Percentiles rank a stretch among this genome's conserved stretches.
phyloP scores from a whole-genome alignment of 2,113 vertebrate genomes.

The Apteryx mantelli region DNA sequence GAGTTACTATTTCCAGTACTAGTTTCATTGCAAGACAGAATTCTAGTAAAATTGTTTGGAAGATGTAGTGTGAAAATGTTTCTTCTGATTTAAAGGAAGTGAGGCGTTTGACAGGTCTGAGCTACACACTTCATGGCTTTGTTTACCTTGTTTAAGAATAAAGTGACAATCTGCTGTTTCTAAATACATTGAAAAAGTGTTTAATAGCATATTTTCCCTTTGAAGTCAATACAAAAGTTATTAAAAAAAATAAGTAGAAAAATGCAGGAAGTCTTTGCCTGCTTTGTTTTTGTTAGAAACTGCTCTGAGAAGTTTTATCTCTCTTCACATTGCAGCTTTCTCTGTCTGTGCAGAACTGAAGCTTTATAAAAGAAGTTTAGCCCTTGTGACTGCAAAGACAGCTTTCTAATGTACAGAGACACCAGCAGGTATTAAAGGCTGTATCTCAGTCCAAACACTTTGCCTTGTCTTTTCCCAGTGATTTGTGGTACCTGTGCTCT shows the following conservation, averaged over 20 bases:
- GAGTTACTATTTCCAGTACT: constrained; percentile 19
- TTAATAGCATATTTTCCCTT: constrained; percentile 2
- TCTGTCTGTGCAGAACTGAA: not conserved
- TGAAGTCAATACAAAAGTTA: constrained; percentile 24
- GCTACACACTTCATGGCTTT: constrained; percentile 29
- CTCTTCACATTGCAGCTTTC: not conserved
- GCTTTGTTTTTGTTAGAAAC: not conserved
- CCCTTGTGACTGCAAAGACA: not conserved
- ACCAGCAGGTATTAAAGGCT: not conserved
- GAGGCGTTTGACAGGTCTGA: constrained; percentile 30
- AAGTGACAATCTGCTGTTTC: constrained; percentile 40
- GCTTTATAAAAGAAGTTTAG: not conserved
- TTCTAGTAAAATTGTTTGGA: not conserved
- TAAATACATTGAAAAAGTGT: constrained; percentile 2
- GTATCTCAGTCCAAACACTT: not conserved
- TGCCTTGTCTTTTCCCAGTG: not conserved
- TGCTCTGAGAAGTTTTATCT: not conserved
- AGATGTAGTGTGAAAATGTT: constrained; percentile 4
- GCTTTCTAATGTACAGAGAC: not conserved
- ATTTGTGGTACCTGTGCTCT: not conserved
- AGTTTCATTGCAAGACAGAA: constrained; percentile 19
- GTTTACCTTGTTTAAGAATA: constrained; percentile 54
- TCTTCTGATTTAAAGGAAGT: constrained; percentile 31
- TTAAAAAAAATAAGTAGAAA: not conserved
- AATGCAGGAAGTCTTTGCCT: not conserved